A percentile compares a stretch with the other conserved stretches of the same genome.
Evolutionary conservation across 2,797 vertebrate genomes (phyloP).

Genomic region (Oreochromis mossambicus): DNA sequence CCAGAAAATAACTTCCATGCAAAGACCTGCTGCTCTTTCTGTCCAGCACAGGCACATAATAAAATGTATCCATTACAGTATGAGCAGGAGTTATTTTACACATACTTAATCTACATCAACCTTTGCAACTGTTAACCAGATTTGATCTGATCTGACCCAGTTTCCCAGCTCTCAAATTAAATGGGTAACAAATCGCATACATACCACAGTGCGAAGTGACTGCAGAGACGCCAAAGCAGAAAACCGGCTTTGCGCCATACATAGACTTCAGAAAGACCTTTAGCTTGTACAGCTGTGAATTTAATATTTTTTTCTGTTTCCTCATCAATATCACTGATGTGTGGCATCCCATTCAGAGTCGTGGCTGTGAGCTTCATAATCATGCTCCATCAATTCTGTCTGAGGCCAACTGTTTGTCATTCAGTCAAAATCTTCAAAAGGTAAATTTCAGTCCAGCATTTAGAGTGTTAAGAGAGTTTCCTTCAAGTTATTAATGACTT

Average conservation of each 20-base stretch:
- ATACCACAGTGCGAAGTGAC: neutral
- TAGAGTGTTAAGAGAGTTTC: neutral
- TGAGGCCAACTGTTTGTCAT: neutral
- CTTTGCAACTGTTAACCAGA: neutral
- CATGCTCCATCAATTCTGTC: neutral
- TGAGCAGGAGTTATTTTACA: neutral
- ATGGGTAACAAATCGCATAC: neutral
- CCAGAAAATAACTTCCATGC: neutral
- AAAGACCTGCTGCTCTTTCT: neutral
- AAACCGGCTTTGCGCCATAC: neutral
- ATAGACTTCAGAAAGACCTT: neutral
- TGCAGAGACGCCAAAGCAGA: neutral
- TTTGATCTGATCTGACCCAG: neutral
- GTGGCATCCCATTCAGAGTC: neutral
- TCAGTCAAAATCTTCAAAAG: neutral
- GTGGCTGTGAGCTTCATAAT: neutral
- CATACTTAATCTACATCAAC: neutral
- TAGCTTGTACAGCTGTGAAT: neutral
- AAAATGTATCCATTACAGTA: neutral
- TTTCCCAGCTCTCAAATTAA: neutral
- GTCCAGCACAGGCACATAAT: neutral
- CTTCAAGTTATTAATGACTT: neutral
- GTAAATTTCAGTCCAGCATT: neutral
- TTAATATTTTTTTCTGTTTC: neutral
- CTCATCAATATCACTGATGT: neutral